Evolutionary conservation across 30 jellyfish, hydroid and myxozoan genomes (phyloP).

Genomic region (Rhopilema esculentum): DNA sequence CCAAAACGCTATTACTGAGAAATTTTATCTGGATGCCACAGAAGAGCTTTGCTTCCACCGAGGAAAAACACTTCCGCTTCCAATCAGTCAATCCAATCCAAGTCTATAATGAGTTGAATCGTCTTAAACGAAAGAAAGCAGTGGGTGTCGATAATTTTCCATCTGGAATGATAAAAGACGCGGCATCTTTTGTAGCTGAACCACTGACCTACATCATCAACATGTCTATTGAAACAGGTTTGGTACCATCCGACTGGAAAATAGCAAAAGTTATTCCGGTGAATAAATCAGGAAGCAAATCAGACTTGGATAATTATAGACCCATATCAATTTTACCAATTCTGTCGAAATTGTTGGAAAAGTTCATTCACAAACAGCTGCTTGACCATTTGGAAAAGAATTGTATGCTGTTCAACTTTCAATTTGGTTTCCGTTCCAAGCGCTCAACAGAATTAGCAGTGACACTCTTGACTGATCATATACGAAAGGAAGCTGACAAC

Average conservation of each 20-base stretch:
- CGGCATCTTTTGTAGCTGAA: slow-evolving; percentile 37
- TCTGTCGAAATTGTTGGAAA: too few species aligned
- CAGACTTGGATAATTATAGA: slow-evolving; percentile 64
- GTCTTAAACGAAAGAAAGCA: slow-evolving; percentile 56
- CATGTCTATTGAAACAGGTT: slow-evolving; percentile 35
- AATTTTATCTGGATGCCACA: slow-evolving; percentile 63
- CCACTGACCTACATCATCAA: slow-evolving; percentile 58
- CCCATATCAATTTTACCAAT: too few species aligned
- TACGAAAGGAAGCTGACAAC: slow-evolving; percentile 68
- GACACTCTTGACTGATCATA: slow-evolving; percentile 63
- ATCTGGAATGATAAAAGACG: slow-evolving; percentile 67
- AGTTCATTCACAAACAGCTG: slow-evolving; percentile 70
- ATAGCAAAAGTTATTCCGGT: slow-evolving; percentile 53
- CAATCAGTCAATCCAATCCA: slow-evolving; percentile 42
- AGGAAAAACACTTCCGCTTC: slow-evolving; percentile 49
- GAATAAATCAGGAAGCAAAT: slow-evolving; percentile 44
- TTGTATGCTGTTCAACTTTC: slow-evolving; percentile 47
- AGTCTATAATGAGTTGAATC: slow-evolving; percentile 38
- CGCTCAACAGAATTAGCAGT: slow-evolving; percentile 70
- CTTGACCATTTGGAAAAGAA: slow-evolving; percentile 68
- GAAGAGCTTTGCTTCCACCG: slow-evolving; percentile 28
- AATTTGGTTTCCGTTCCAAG: slow-evolving; percentile 77
- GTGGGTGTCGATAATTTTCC: slow-evolving; percentile 59
- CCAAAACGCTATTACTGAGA: slow-evolving; percentile 15
- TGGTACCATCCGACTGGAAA: slow-evolving; percentile 69